phyloP scores from a whole-genome alignment of 2,113 vertebrate genomes.

The Zosterops pallidus region DNA sequence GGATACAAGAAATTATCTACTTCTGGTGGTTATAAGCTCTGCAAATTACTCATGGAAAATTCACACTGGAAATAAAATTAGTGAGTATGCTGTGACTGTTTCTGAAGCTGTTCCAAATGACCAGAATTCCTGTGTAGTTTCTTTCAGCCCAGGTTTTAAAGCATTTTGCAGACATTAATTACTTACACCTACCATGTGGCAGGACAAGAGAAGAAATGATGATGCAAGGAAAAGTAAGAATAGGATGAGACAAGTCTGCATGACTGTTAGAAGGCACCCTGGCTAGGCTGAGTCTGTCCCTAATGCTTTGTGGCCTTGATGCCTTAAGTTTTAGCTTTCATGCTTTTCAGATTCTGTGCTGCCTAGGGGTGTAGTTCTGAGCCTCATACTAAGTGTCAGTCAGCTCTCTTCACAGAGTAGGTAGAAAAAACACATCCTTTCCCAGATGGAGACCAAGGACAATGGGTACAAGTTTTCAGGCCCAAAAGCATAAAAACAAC shows the following conservation, averaged over 20 bases:
- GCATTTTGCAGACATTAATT: constrained; percentile 10
- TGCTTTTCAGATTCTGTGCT: background rate
- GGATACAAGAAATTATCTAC: background rate
- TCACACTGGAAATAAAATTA: constrained; percentile 22
- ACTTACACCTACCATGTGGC: background rate
- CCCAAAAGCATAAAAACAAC: background rate
- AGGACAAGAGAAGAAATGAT: background rate
- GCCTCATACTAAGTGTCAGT: background rate
- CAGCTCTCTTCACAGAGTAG: background rate
- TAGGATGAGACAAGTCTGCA: background rate
- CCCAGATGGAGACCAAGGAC: background rate
- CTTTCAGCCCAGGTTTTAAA: background rate
- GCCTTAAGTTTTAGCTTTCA: background rate
- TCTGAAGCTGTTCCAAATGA: background rate
- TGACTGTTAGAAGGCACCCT: background rate
- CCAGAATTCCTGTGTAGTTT: background rate
- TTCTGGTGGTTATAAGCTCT: background rate
- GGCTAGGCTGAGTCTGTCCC: background rate
- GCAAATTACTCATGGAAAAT: constrained; percentile 23
- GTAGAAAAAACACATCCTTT: background rate
- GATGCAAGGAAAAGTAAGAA: background rate
- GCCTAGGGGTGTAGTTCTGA: background rate
- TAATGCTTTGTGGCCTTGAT: background rate
- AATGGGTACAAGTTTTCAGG: background rate
- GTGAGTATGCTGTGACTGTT: background rate